Conservation (phyloP, 2,888 invertebrate species). For the Blastobasis lacticolella region DNA sequence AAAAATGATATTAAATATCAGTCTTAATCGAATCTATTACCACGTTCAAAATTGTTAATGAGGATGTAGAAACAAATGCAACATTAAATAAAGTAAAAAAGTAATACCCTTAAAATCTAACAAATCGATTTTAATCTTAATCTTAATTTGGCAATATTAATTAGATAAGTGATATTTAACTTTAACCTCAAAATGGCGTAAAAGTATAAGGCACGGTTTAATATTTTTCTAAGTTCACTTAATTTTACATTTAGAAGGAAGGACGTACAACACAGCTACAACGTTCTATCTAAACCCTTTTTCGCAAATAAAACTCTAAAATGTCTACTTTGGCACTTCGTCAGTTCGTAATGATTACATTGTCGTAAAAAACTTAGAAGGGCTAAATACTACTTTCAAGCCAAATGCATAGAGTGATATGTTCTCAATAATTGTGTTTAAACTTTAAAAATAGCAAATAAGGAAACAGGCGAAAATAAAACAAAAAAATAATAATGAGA, state of each 20-base stretch:
- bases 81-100: neutral
- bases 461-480: conserved; percentile 47
- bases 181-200: conserved; percentile 66
- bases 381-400: neutral
- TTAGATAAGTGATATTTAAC: conserved; percentile 48
- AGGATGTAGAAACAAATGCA: too few relatives aligned
- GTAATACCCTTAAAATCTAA: conserved; percentile 5
- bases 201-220: conserved; percentile 71
- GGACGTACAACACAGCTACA: conserved; percentile 60
- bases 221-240: conserved; percentile 55
- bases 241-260: conserved; percentile 35
- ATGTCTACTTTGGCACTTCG: conserved; percentile 32
- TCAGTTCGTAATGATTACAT: conserved; percentile 9
- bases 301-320: conserved; percentile 10
- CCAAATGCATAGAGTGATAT: conserved; percentile 35
- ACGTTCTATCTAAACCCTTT: conserved; percentile 23
- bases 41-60: too few relatives aligned
- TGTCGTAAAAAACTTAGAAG: too few relatives aligned
- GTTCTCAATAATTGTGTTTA: conserved; percentile 44
- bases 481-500: conserved; percentile 43
- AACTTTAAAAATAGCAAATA: conserved; percentile 16
- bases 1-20: too few relatives aligned
- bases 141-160: conserved; percentile 43
- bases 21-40: too few relatives aligned
- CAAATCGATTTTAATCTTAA: conserved; percentile 28